These are phyloP conservation scores for Adelges cooleyi DNA, from an alignment of 1,140 invertebrate species.

Conservation along the genomic window DNA sequence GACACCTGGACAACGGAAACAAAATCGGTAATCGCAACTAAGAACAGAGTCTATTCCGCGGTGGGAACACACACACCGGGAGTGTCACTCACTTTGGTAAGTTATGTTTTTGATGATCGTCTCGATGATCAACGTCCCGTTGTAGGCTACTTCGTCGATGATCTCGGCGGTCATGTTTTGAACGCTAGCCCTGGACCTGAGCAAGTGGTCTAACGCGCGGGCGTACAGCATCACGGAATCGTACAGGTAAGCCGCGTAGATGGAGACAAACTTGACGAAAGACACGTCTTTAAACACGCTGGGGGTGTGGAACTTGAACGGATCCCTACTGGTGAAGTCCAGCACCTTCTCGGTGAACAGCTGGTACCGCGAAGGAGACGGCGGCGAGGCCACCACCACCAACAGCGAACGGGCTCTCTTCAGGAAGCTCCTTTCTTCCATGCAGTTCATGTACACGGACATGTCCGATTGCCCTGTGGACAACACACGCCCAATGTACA, in stretches of 20 bases:
- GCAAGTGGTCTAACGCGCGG: constrained; percentile 61
- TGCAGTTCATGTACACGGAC: constrained; percentile 26
- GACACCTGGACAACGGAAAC: constrained; percentile 65
- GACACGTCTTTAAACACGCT: constrained; percentile 37
- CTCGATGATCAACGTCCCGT: constrained; percentile 64
- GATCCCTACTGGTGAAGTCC: constrained; percentile 58
- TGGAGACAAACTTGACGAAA: constrained; percentile 57
- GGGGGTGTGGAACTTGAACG: constrained; percentile 60
- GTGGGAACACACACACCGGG: too few species aligned
- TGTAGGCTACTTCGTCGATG: constrained; percentile 58
- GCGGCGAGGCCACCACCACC: constrained; percentile 71
- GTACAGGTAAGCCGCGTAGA: constrained; percentile 91
- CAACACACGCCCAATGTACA: too few species aligned
- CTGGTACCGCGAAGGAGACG: constrained; percentile 54
- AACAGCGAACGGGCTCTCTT: constrained; percentile 66
- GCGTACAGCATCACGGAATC: constrained; percentile 91
- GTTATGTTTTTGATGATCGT: constrained; percentile 62
- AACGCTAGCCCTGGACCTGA: constrained; percentile 43
- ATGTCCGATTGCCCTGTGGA: not conserved
- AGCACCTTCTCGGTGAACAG: constrained; percentile 65
- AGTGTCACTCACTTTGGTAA: constrained; percentile 58
- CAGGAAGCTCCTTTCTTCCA: constrained; percentile 46
- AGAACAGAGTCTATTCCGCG: too few species aligned
- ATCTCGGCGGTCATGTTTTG: constrained; percentile 45
- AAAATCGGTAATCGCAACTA: too few species aligned